Base-by-base conservation (phyloP, 2,797 vertebrate genomes). In the Hipposideros larvatus region DNA sequence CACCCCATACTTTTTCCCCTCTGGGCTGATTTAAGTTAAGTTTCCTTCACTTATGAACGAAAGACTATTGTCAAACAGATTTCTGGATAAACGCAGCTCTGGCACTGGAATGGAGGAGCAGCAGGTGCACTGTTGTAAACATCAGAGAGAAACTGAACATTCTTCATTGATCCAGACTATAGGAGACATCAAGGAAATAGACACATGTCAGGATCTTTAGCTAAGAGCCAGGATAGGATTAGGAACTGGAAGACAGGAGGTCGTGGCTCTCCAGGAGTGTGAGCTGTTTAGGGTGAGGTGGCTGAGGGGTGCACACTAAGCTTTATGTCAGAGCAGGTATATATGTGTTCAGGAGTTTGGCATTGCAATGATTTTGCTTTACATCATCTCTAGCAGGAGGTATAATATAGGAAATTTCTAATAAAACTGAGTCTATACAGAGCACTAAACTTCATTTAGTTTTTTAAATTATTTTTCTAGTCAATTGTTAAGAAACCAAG, bases 391-490 rank as follows among this genome's bases (percentile, higher is more conserved):
- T n/a, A 26, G n/a, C 14, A 59, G 22, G 51, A 90, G 2, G 3
- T 4, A 14, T 43, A 51, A 37, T 57, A 24, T 8, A 59, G 63
- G 34, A 22, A 48, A 48, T 51, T 80, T 63, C 66, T 92, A 51
- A 66, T n/a, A 59, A 68, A 87, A 68, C 24, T 9, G 11, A 63
- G 14, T 73, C 26, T 84, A 26, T 28, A 61, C 6, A 34, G 66
- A 9, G 6, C 79, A 70, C 73, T 86, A 19, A 83, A 74, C 21
- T 90, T 80, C 31, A 80, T 65, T 65, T 61, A 88, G 19, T 79
- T 91, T 87, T 70, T 84, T 75, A 74, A 83, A 59, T 68, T 24
- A 53, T 59, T 70, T 89, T 94, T 77, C 19, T 68, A 75, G 37
- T 66, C 10, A 43, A 41, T 83, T 65, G 28, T 65, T 51, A 63